Base-by-base conservation (phyloP, 1,140 invertebrate genomes). In the Eupeodes corollae region DNA sequence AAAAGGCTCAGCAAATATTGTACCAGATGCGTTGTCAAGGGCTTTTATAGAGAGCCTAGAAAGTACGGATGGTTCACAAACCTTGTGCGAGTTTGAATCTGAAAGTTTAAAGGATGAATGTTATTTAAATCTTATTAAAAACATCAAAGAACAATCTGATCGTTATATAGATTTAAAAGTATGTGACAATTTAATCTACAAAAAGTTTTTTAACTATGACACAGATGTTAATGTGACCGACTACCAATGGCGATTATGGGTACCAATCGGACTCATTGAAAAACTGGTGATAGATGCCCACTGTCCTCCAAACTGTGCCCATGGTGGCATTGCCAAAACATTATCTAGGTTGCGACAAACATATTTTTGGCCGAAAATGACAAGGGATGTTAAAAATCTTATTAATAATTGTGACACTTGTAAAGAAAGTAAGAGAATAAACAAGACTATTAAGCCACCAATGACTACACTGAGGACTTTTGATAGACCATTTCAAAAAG, bases 1-100 rank as follows among this genome's bases (percentile, higher is more conserved):
- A 9, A 54, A 56, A 9, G 61, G 61, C 13, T 48, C 32, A 5
- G 53, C 67, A 13, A 53, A 67, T 34, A 30, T 61, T 8, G 56
- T 65, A 2, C 38, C 51, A 8, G 50, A 55, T 15, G 48, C 50
- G 1, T 18, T 55, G 6, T 52, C 48, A 3, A 31, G 50, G 11
- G 19, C 49, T 11, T 14, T 18, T 11, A 12, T 21, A 1, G 44
- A 50, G 14, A 42, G 16, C 16, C 11, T 40, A 13, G 10, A 9
- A 10, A 15, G 16, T 9, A 10, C 15, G 16, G 9, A 9, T 16
- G 16, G n/a, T n/a, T n/a, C 16, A 12, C 6, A 12, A 10, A 8
- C 38, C 11, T 9, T 8, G 8, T 13, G 11, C 16, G 10, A 10
- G 8, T 15, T 40, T 10, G 38, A 40, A 16, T 40, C 38, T 12